Base-by-base conservation (phyloP, 2,113 vertebrate species). In the Ochotona curzoniae region DNA sequence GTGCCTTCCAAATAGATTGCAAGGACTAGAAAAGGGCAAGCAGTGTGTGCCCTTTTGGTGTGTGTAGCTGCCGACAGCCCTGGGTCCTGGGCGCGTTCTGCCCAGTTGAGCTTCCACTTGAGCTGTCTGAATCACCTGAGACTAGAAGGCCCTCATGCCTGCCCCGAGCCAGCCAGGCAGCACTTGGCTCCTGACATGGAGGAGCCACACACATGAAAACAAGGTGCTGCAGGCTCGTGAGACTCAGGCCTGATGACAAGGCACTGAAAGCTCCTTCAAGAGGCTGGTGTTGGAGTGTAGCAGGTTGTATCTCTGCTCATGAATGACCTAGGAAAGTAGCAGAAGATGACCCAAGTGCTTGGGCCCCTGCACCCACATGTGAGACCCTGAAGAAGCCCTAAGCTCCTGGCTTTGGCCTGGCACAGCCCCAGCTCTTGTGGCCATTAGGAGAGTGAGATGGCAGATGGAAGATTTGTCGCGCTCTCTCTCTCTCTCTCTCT, bases 81-180 rank as follows among this genome's bases (percentile, higher is more conserved):
- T 44, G 38, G 38, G 38, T 44, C 38, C 38, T 44, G 38, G 38
- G 38, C 38, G 44, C 70, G 35, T 83, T 12, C 1, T 69, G 60
- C 78, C 83, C 32, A 5, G 13, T 60, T 32, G 69, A 82, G 20
- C 13, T 83, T 96, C 93, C 26, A 38, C 80, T 92, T 17, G 49
- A 17, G 78, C n/a, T n/a, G 89, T 51, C 91, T 93, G 74, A 87
- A 90, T 15, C 30, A 30, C 85, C 28, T 0, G 23, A 30, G 91
- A 87, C 82, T 54, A 66, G 32, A 38, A 66, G 32, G 38, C 67
- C 28, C 2, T 73, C 15, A 20, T 95, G 81, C 87, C 17, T 0
- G 28, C 88, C 89, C 60, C 64, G 57, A 86, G 86, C 28, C 18
- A 83, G 38, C 82, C 4, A 21, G 61, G 61, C 49, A 61, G 54